Conservation (phyloP, 1,140 invertebrate genomes). For the Oedothorax gibbosus region DNA sequence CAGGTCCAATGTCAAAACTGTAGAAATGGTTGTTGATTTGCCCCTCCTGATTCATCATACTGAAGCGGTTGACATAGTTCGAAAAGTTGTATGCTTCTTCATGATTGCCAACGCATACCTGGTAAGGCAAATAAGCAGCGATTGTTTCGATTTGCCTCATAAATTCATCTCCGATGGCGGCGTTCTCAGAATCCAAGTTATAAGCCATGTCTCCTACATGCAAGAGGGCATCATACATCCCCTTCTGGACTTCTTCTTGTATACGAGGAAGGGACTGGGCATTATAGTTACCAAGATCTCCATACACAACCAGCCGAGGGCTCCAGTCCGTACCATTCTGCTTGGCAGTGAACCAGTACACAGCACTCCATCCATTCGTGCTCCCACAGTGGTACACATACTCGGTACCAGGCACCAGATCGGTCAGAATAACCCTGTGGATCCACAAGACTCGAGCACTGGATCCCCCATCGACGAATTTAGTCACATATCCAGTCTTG, state of each 20-base stretch:
- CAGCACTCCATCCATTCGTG: slow-evolving; percentile 68
- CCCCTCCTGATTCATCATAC: slow-evolving; percentile 63
- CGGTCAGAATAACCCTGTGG: slow-evolving; percentile 77
- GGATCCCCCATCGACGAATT: slow-evolving; percentile 85
- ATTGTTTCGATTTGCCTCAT: slow-evolving; percentile 90
- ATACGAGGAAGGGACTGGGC: slow-evolving; percentile 70
- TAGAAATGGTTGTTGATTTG: slow-evolving; percentile 64
- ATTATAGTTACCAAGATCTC: slow-evolving; percentile 73
- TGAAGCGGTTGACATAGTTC: slow-evolving; percentile 85
- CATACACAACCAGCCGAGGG: slow-evolving; percentile 71
- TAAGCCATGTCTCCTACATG: slow-evolving; percentile 90
- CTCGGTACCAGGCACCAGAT: slow-evolving; percentile 73
- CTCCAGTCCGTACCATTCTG: slow-evolving; percentile 68
- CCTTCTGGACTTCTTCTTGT: slow-evolving; percentile 68
- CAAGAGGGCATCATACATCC: slow-evolving; percentile 71
- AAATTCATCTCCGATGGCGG: slow-evolving; percentile 85
- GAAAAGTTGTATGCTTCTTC: slow-evolving; percentile 89
- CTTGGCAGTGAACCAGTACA: slow-evolving; percentile 68
- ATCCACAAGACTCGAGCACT: slow-evolving; percentile 80
- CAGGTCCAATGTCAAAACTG: slow-evolving; percentile 90
- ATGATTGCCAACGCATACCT: slow-evolving; percentile 92
- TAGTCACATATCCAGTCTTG: slow-evolving; percentile 73
- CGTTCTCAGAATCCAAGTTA: slow-evolving; percentile 88
- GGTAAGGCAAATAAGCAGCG: slow-evolving; percentile 89
- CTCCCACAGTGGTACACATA: slow-evolving; percentile 72